Conservation (phyloP, 1,140 invertebrate species). For the Stegodyphus mimosarum region DNA sequence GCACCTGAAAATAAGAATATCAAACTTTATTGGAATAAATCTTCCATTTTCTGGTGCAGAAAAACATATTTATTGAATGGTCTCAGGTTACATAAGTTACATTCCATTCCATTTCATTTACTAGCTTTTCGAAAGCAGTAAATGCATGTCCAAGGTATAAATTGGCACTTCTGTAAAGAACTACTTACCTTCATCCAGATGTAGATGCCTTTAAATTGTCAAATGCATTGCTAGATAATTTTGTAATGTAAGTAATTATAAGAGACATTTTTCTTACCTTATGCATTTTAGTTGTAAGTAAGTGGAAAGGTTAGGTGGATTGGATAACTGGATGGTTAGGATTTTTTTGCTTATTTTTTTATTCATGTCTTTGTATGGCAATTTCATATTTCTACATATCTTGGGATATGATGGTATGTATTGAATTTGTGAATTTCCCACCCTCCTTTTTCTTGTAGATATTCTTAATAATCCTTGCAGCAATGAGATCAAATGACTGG, state of each 20-base stretch:
- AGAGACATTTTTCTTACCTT: too few relatives aligned
- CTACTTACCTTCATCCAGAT: background rate
- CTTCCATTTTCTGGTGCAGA: too few relatives aligned
- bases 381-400: background rate
- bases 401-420: background rate
- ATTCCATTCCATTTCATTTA: background rate
- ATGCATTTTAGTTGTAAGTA: background rate
- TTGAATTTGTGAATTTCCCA: background rate
- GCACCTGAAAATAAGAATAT: too few relatives aligned
- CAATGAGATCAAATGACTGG: background rate
- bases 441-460: background rate
- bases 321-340: too few relatives aligned
- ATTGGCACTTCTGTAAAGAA: background rate
- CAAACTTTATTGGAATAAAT: too few relatives aligned
- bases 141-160: background rate
- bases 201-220: background rate
- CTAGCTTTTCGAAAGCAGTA: background rate
- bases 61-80: too few relatives aligned
- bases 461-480: background rate
- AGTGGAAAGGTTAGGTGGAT: background rate
- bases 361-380: too few relatives aligned
- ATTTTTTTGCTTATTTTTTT: too few relatives aligned
- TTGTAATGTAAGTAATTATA: too few relatives aligned
- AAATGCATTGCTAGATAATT: too few relatives aligned
- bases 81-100: too few relatives aligned